Percentiles rank a stretch among this genome's conserved stretches.
These are phyloP conservation scores for Hyles lineata DNA, from an alignment of 2,888 invertebrate genomes.

Conservation along the genomic window DNA sequence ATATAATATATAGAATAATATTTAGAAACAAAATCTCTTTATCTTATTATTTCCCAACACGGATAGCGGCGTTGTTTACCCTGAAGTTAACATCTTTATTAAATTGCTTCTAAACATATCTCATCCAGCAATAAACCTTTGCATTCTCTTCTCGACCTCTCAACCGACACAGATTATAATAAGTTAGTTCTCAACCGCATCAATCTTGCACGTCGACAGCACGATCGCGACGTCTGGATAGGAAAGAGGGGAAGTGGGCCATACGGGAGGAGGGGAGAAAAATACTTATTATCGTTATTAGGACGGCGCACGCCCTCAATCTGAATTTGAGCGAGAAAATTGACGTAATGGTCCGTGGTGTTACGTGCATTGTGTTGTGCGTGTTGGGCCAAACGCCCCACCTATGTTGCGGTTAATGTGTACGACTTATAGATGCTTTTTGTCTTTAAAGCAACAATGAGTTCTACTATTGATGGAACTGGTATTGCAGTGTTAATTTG, in stretches of 20 bases:
- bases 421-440: neutral
- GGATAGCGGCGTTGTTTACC: too few species aligned
- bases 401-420: neutral
- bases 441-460: neutral
- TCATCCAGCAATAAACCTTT: too few species aligned
- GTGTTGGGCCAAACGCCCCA: slow-evolving; percentile 5
- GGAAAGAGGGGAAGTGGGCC: neutral
- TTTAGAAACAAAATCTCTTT: too few species aligned
- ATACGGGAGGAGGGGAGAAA: slow-evolving; percentile 36
- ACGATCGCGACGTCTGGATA: slow-evolving; percentile 34
- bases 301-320: slow-evolving; percentile 34
- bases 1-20: too few species aligned
- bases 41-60: too few species aligned
- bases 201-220: slow-evolving; percentile 52
- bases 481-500: neutral
- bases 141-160: neutral
- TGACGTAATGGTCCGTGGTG: slow-evolving; percentile 22
- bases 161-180: neutral
- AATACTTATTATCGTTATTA: slow-evolving; percentile 55
- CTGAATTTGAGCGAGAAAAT: slow-evolving; percentile 30
- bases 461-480: neutral
- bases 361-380: slow-evolving; percentile 15
- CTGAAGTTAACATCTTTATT: too few species aligned
- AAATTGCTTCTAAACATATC: too few species aligned
- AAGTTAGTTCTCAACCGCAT: slow-evolving; percentile 39